phyloP scores from a whole-genome alignment of 2,797 vertebrate genomes.

The Gymnoscopelus microlampas region DNA sequence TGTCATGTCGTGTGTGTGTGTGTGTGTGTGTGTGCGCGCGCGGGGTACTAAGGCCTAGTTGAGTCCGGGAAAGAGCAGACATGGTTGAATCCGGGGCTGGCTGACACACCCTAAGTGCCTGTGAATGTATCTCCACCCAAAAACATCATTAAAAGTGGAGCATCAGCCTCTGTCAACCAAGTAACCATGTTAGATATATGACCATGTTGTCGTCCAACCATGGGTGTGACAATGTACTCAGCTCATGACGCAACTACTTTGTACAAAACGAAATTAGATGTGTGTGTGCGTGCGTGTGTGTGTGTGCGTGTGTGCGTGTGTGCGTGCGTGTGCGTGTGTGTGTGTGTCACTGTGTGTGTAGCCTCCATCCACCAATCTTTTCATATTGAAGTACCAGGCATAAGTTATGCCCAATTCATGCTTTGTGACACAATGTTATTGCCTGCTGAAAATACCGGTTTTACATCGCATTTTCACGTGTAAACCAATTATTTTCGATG shows the following conservation, averaged over 20 bases:
- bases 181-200: constrained; percentile 40
- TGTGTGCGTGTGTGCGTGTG: too few species aligned
- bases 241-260: background rate
- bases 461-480: too few species aligned
- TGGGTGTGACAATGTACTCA: constrained; percentile 30
- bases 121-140: constrained; percentile 55
- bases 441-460: too few species aligned
- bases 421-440: too few species aligned
- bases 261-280: too few species aligned
- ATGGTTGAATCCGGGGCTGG: constrained; percentile 39
- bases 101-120: constrained; percentile 60
- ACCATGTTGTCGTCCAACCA: constrained; percentile 41
- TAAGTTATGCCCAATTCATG: too few species aligned
- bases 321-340: too few species aligned
- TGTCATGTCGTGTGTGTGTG: background rate
- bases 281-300: too few species aligned
- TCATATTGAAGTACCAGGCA: too few species aligned
- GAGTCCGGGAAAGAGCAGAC: constrained; percentile 41
- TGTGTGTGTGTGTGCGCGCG: background rate
- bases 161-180: constrained; percentile 36
- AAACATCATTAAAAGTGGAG: constrained; percentile 49
- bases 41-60: constrained; percentile 16
- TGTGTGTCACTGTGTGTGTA: too few species aligned
- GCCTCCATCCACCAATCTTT: too few species aligned
- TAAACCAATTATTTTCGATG: too few species aligned